phyloP scores from a whole-genome alignment of 1,140 invertebrate species.

The Ceratina australensis region DNA sequence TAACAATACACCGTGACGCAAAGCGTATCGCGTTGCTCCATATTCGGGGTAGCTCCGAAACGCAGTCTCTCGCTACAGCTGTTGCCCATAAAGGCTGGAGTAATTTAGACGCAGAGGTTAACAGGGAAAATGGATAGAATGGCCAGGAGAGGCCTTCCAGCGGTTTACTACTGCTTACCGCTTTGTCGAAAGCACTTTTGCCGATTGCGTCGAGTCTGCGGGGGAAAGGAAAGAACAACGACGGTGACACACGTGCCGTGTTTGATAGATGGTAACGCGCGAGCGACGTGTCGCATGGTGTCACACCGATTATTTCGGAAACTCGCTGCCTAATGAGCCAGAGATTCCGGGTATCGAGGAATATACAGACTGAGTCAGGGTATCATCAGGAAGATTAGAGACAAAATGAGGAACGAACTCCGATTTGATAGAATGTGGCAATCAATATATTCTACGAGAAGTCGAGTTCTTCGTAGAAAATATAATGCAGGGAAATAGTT shows the following conservation, averaged over 20 bases:
- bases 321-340: no score
- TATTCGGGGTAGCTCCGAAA: not conserved
- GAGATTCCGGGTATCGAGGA: no score
- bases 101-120: slow-evolving; percentile 15
- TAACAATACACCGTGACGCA: slow-evolving; percentile 3
- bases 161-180: no score
- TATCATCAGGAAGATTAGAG: no score
- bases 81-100: not conserved
- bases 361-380: no score
- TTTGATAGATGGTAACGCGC: not conserved
- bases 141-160: not conserved
- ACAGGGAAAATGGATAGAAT: slow-evolving; percentile 15
- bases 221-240: not conserved
- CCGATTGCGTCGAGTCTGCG: not conserved
- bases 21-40: slow-evolving; percentile 25
- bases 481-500: no score
- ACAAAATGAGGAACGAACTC: no score
- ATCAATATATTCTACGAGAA: no score
- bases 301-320: no score
- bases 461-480: no score
- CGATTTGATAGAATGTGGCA: no score
- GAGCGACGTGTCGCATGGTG: no score
- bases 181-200: not conserved
- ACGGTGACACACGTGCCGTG: not conserved
- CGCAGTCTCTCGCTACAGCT: not conserved